Evolutionary conservation across 1,140 invertebrate genomes (phyloP).

Genomic region (Lanistes nyassanus): DNA sequence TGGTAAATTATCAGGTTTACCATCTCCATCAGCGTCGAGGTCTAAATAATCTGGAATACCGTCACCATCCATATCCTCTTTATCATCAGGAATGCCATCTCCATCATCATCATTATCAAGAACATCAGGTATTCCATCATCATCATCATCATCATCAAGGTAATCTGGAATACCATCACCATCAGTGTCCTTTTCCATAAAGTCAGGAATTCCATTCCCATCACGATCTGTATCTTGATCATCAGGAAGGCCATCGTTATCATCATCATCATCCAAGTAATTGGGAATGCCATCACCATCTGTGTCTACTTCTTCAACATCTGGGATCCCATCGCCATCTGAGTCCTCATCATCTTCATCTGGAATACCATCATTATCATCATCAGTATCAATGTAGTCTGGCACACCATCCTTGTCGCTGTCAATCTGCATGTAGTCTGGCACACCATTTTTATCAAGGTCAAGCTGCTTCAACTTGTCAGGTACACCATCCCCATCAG

Average conservation of each 20-base stretch:
- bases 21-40: constrained; percentile 60
- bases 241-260: constrained; percentile 58
- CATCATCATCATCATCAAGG: constrained; percentile 61
- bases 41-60: constrained; percentile 63
- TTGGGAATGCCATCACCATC: constrained; percentile 59
- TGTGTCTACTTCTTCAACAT: constrained; percentile 46
- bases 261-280: constrained; percentile 53
- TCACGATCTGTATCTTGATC: constrained; percentile 48
- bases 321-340: constrained; percentile 55
- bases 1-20: constrained; percentile 50
- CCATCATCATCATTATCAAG: constrained; percentile 53
- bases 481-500: constrained; percentile 61
- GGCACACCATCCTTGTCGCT: constrained; percentile 54
- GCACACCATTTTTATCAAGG: constrained; percentile 43
- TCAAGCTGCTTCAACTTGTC: constrained; percentile 48
- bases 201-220: constrained; percentile 54
- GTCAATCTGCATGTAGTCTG: constrained; percentile 46
- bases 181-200: constrained; percentile 49
- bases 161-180: constrained; percentile 57
- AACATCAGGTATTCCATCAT: constrained; percentile 61
- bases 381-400: constrained; percentile 50
- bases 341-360: constrained; percentile 54
- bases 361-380: constrained; percentile 60
- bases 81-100: constrained; percentile 55
- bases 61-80: constrained; percentile 58